Evolutionary conservation across 92 coral and sea anemone genomes (phyloP), one percentile per base, ranked within the genome.

Genomic region (Anthopleura xanthogrammica): DNA sequence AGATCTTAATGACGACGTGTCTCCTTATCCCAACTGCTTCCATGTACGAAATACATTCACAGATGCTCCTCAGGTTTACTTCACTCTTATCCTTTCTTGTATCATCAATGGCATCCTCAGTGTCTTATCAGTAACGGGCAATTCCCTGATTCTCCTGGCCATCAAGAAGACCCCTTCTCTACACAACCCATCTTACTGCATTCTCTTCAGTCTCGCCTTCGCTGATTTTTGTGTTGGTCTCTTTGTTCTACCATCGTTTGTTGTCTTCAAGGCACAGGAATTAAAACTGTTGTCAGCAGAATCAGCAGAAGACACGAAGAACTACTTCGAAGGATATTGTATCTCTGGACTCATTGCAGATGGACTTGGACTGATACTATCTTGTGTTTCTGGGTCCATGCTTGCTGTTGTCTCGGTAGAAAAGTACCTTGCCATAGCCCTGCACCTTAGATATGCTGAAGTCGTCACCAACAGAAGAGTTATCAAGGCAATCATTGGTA

Each of bases 151-250:
- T 7, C 81, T 83, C n/a, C 50, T 83, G 23, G 68, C 86, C 22
- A 83, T 83, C 58, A 83, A 42, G 24, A 83, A 60, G 58, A 83
- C 81, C 6, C 74, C 80, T 6, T 39, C 86, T 22, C 86, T 83
- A 0, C 86, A 76, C 42, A 76, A 79, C 11, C 81, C 86, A 14
- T 83, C 86, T 9, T 29, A 76, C n/a, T 60, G 54, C 36, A 20
- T 76, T 41, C 72, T 83, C 57, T 83, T 76, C 40, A 72, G 62
- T n/a, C 86, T 83, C 29, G 86, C 86, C 5, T 7, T 83, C 19
- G 76, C 76, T 17, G 86, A 83, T 46, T 39, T 83, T 52, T 76
- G 86, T 36, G 81, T 83, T 66, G 86, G 86, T 1, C 60, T 60
- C 8, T 19, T 74, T 14, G 86, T 68, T 11, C 86, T 76, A n/a